Base-by-base conservation (phyloP, 2,888 invertebrate genomes). In the Drosophila rubida region DNA sequence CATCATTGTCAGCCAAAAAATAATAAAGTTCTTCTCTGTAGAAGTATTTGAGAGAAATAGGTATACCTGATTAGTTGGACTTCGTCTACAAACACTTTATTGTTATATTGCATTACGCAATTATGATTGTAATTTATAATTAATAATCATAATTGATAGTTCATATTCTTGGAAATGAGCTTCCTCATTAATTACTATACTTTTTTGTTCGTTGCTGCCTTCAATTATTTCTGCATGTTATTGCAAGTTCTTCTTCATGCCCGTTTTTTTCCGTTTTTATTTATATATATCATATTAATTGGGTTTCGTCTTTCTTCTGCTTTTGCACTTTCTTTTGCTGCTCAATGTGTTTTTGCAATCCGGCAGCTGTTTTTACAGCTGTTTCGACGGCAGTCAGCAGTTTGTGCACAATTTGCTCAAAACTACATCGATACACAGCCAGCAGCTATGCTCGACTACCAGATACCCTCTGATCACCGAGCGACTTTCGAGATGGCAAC, bases 311-410 rank as follows among this genome's bases (percentile, higher is more conserved):
- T 54, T 55, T 16, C 11, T 55, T 16, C 7, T 14, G 8, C 11
- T 2, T n/a, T 9, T 4, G 19, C 19, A 19, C 19, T 19, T 19
- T n/a, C n/a, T n/a, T n/a, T n/a, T n/a, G n/a, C n/a, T n/a, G n/a
- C n/a, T 11, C n/a, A 7, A 11, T 16, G 54, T 59, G 25, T 4
- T 9, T 2, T 45, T 51, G 16, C 45, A 22, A 39, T 41, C 4
- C 16, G 25, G 53, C 82, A 75, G 75, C 75, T 81, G 79, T 78
- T 78, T 81, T 69, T 58, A 64, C 82, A 79, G 82, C 79, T 79
- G 78, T 64, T 78, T 63, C 53, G 53, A 41, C 46, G 58, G 32
- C 45, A 63, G 64, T 75, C 68, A 75, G 75, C 65, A 70, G 44
- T 48, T 66, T 59, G 45, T 7, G 57, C 62, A n/a, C 9, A 61